Conservation (phyloP, 2,797 vertebrate genomes). For the Holocentrus rufus region DNA sequence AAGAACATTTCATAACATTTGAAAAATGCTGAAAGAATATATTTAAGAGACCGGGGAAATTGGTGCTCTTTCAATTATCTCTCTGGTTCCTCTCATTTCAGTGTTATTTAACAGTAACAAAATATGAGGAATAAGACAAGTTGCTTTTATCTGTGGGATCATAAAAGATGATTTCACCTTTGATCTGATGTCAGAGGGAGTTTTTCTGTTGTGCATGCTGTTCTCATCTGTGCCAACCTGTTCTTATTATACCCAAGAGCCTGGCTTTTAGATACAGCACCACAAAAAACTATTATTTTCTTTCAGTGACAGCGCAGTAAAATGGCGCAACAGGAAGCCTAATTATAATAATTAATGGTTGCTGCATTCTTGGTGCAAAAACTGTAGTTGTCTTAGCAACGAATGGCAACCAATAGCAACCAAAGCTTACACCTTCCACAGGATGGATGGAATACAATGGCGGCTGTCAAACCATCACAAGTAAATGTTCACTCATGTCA, state of each 20-base stretch:
- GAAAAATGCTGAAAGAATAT: no score
- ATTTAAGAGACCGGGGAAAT: no score
- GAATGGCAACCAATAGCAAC: not conserved
- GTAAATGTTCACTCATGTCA: conserved; percentile 25
- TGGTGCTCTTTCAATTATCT: no score
- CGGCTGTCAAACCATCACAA: conserved; percentile 31
- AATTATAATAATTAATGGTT: conserved; percentile 34
- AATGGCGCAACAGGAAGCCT: conserved; percentile 18
- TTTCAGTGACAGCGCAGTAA: conserved; percentile 2
- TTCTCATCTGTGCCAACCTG: conserved; percentile 12
- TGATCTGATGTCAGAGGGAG: not conserved
- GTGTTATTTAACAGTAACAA: no score
- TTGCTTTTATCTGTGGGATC: not conserved
- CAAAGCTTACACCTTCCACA: conserved; percentile 9
- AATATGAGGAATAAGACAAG: no score
- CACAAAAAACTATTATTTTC: not conserved
- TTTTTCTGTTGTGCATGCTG: not conserved
- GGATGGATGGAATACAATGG: conserved; percentile 23
- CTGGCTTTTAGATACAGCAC: conserved; percentile 14
- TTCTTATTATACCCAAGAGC: conserved; percentile 4
- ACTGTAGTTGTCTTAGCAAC: conserved; percentile 33
- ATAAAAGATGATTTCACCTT: not conserved
- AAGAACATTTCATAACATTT: no score
- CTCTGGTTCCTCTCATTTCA: no score
- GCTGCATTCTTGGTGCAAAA: conserved; percentile 12